These are phyloP conservation scores for Propithecus coquereli DNA, from an alignment of 2,113 vertebrate genomes.

Conservation along the genomic window DNA sequence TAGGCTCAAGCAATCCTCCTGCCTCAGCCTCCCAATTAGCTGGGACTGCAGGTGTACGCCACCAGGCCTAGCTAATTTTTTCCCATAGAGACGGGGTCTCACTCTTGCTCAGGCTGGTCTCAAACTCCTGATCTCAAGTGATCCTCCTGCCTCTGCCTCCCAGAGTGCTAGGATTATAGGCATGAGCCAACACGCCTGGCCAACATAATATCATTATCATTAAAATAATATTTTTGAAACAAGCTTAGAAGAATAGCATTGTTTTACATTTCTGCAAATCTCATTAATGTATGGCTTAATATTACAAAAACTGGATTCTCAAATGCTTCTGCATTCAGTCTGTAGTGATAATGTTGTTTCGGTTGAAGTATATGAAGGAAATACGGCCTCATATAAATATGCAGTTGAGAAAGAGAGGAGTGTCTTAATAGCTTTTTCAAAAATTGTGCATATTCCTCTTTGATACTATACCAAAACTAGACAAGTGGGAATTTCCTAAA, in stretches of 20 bases:
- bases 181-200: too few species aligned
- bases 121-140: too few species aligned
- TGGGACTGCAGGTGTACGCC: too few species aligned
- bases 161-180: too few species aligned
- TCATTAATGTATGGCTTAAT: not conserved
- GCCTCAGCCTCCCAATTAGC: too few species aligned
- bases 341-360: not conserved
- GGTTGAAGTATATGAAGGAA: slow-evolving; percentile 1
- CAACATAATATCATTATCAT: not conserved
- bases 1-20: too few species aligned
- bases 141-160: too few species aligned
- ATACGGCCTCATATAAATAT: not conserved
- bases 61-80: too few species aligned
- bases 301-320: not conserved
- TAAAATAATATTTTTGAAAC: not conserved
- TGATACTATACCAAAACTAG: not conserved
- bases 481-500: not conserved
- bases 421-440: slow-evolving; percentile 12
- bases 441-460: not conserved
- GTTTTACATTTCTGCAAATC: slow-evolving; percentile 32
- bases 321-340: not conserved
- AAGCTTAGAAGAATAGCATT: not conserved
- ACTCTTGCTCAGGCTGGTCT: too few species aligned
- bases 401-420: not conserved
- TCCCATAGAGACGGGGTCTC: too few species aligned